Base-by-base conservation (phyloP, 2,797 vertebrate genomes). In the Glossophaga mutica region DNA sequence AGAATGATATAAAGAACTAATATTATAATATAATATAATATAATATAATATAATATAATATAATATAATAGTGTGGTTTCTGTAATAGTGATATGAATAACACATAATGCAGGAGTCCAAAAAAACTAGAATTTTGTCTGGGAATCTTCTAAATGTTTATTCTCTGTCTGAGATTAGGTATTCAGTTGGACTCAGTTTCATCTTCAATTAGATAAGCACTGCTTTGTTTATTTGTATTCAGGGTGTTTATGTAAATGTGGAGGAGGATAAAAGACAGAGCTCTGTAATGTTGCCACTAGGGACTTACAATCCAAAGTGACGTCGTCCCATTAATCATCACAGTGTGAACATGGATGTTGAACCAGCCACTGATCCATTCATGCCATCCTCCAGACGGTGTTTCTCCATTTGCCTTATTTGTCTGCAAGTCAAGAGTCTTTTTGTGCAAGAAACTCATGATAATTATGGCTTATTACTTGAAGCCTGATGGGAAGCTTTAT, bases 341-440 rank as follows among this genome's bases (percentile, higher is more conserved):
- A 18, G 50, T 90, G 86, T 89, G 82, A 70, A 50, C 52, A 9
- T 34, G 24, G 62, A 3, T 34, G 44, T 65, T 74, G 44, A 82
- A 55, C 52, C 86, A 89, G 89, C 46, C n/a, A 0, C 48, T 21
- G 42, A 65, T 26, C 37, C n/a, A 37, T 62, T 82, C 62, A 14
- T 0, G 44, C 77, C 18, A 3, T 29, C 79, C 34, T 90, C 32
- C 55, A 34, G 57, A 73, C 67, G 16, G 12, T 52, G 12, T 48
- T 92, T 90, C 73, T 71, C 50, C 78, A 19, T 73, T 73, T 82
- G 55, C 52, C 34, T 96, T 42, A 50, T 85, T 95, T 81, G 29
- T 87, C 94, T 91, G 44, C 42, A 79, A 67, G 91, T 91, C 34
- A 87, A 68, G 92, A 76, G 79, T 59, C 59, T 95, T 90, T 91